Evolutionary conservation across 30 jellyfish, hydroid and myxozoan genomes (phyloP), one percentile per base, ranked within the genome.

Genomic region (Calvadosia cruxmelitensis): DNA sequence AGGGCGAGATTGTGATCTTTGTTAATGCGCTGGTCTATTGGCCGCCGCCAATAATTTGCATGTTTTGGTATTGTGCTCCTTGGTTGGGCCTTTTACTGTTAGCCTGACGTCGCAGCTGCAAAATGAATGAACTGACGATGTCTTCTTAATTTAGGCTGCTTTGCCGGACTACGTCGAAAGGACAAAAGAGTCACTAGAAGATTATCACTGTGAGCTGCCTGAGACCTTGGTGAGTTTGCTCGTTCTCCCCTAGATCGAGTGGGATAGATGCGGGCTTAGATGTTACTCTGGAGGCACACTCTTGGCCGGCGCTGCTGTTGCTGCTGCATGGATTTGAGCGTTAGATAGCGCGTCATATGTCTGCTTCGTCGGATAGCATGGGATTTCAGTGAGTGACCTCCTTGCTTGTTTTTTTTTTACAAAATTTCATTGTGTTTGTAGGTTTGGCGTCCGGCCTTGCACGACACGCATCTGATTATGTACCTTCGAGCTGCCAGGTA

Each of bases 401-500:
- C 69, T 7, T 32, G 5, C 30, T 68, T 70, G 1, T 72, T 52
- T 53, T 72, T n/a, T n/a, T n/a, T n/a, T n/a, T n/a, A n/a, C n/a
- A n/a, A n/a, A n/a, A n/a, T n/a, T n/a, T n/a, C n/a, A n/a, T n/a
- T n/a, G n/a, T n/a, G n/a, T n/a, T n/a, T 0, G 3, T 2, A 90
- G 98, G 73, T 90, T 15, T 90, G 98, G 98, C 63, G 71, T 15
- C 98, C 98, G 1, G 63, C 67, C 30, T 53, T 90, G 3, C 85
- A 65, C 13, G 93, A 90, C 66, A 68, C 93, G n/a, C 82, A 71
- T 33, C 78, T 90, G 42, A 31, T 90, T 81, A 84, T 78, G 78
- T 90, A 68, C 65, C 67, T 90, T 2, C 78, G 98, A n/a, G 98
- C 98, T 16, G 93, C 98, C 2, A 72, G 94, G 94, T 81, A 35